phyloP scores from a whole-genome alignment of 2,113 vertebrate genomes.

The Cottus gobio region DNA sequence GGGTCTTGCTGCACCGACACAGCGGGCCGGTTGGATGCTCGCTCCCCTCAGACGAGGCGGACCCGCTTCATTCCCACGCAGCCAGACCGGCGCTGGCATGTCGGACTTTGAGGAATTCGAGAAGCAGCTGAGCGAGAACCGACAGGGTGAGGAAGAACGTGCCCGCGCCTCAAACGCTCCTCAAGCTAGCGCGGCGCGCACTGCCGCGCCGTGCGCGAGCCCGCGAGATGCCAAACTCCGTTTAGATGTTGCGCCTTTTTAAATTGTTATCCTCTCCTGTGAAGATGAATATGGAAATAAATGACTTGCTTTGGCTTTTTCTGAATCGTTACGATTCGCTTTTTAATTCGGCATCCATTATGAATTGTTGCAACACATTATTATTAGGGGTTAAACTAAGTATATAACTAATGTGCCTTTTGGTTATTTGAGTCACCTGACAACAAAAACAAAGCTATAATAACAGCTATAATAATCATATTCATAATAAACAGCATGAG shows the following conservation, averaged over 20 bases:
- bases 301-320: fast-evolving
- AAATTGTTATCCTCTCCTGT: neutral
- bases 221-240: neutral
- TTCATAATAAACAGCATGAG: neutral
- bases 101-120: constrained; percentile 86
- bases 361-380: neutral
- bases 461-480: neutral
- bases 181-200: constrained; percentile 37
- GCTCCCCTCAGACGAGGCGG: neutral
- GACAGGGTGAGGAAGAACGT: constrained; percentile 73
- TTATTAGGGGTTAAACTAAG: neutral
- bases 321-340: neutral
- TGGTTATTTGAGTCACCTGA: neutral
- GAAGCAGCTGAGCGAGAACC: constrained; percentile 84
- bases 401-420: neutral
- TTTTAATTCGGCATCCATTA: neutral
- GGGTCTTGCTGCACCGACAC: constrained; percentile 25
- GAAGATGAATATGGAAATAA: fast-evolving
- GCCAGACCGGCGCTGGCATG: constrained; percentile 46
- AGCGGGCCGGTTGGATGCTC: neutral
- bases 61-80: neutral
- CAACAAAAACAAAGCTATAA: neutral
- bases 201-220: neutral
- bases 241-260: neutral
- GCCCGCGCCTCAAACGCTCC: neutral